phyloP scores from a whole-genome alignment of 2,113 vertebrate genomes.

The Turnix velox region DNA sequence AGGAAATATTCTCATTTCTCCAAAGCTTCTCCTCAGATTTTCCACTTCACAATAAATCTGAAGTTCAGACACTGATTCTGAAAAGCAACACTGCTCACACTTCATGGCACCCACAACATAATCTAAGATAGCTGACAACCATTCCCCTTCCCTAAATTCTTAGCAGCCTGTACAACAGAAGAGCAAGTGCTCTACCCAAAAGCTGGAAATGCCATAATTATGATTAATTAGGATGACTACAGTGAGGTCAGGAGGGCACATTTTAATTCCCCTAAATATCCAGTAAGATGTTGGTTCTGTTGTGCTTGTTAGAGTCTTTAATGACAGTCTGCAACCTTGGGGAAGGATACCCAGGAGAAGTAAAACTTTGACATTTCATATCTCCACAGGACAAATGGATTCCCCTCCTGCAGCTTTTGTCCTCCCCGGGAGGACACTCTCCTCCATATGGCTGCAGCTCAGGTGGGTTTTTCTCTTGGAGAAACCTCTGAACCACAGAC shows the following conservation, averaged over 20 bases:
- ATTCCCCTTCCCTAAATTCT: not conserved
- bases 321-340: not conserved
- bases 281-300: not conserved
- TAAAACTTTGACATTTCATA: rapidly evolving
- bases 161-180: not conserved
- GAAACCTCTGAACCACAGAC: not conserved
- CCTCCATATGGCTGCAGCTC: not conserved
- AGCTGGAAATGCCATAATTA: not conserved
- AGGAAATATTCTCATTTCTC: not conserved
- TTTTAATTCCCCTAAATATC: not conserved
- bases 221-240: not conserved
- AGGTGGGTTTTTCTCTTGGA: not conserved
- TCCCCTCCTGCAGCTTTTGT: not conserved
- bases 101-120: rapidly evolving
- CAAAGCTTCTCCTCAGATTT: not conserved
- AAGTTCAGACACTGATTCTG: not conserved
- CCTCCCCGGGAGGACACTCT: not conserved
- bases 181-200: not conserved
- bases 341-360: not conserved
- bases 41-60: not conserved
- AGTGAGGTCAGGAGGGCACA: not conserved
- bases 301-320: not conserved
- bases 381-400: not conserved
- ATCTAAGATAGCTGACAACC: not conserved
- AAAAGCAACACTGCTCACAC: not conserved